These are phyloP conservation scores for Chelmon rostratus DNA, from an alignment of 2,797 vertebrate genomes.

Conservation along the genomic window DNA sequence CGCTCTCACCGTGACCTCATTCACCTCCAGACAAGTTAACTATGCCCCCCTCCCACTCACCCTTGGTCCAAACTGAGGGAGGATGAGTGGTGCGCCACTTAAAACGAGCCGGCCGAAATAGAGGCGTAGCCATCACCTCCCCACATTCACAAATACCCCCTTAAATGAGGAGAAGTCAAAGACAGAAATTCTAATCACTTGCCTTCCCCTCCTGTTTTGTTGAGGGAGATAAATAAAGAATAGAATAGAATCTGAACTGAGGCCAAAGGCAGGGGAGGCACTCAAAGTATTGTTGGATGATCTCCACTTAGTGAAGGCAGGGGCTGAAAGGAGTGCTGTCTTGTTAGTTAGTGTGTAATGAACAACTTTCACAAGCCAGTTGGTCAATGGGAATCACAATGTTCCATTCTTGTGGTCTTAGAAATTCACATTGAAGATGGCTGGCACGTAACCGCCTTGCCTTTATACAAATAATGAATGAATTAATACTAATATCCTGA, in stretches of 20 bases:
- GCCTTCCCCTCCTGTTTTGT: conserved; percentile 82
- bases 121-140: conserved; percentile 84
- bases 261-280: conserved; percentile 83
- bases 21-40: conserved; percentile 79
- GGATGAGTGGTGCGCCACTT: conserved; percentile 71
- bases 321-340: conserved; percentile 84
- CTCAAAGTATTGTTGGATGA: conserved; percentile 85
- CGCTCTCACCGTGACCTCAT: conserved; percentile 67
- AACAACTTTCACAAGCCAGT: conserved; percentile 87
- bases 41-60: conserved; percentile 53
- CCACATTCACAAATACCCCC: conserved; percentile 83
- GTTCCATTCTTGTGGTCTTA: conserved; percentile 72
- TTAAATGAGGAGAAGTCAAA: conserved; percentile 84
- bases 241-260: conserved; percentile 82
- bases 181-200: conserved; percentile 86
- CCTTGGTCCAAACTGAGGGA: conserved; percentile 67
- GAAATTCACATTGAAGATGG: conserved; percentile 79
- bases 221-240: conserved; percentile 80
- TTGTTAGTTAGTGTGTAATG: conserved; percentile 87
- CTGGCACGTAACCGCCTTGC: conserved; percentile 51
- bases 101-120: conserved; percentile 75
- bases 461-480: conserved; percentile 75
- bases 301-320: conserved; percentile 85
- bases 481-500: conserved; percentile 72
- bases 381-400: conserved; percentile 84